Base-by-base conservation (phyloP, 2,113 vertebrate species). In the Axis porcinus region DNA sequence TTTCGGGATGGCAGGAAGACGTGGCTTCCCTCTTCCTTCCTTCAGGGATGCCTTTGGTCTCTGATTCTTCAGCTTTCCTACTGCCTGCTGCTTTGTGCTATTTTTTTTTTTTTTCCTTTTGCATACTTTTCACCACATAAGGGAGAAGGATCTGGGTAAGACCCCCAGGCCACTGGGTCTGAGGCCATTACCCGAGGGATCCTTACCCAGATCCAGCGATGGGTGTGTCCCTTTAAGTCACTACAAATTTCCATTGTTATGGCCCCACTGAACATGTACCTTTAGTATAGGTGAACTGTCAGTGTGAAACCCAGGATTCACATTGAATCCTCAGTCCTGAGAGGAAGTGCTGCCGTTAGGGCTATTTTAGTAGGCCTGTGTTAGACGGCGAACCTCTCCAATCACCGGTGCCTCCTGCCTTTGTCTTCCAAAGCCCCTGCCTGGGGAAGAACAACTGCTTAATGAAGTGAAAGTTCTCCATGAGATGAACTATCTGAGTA, bases 21-120 rank as follows among this genome's bases (percentile, higher is more conserved):
- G 21, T 7, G 4, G 27, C 0, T 1, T 0, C 25, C 17, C 2
- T 45, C 12, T 33, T n/a, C 30, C 45, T 70, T 33, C 40, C 78
- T 64, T 79, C 36, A 47, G 58, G 13, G 14, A 14, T 57, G 58
- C 40, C 33, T 83, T 70, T 67, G 54, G 67, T 25, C 33, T 62
- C 52, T 1, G 30, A 23, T 40, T 50, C 74, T 89, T 43, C n/a
- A 36, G 74, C 54, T 70, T 89, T 84, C 45, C 30, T 57, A 5
- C 23, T 14, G 36, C 23, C 12, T 43, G 36, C 70, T 76, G 23
- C 70, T 27, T 27, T 6, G 0, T 4, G 28, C 19, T 40, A 6
- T 40, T 40, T 12, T 19, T 36, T 60, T 27, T 21, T 60, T 28
- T 70, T 36, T 36, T 23, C 2, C n/a, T 70, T 70, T 70, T 70